Base-by-base conservation (phyloP, 2,888 invertebrate genomes). In the Phyllotreta striolata region DNA sequence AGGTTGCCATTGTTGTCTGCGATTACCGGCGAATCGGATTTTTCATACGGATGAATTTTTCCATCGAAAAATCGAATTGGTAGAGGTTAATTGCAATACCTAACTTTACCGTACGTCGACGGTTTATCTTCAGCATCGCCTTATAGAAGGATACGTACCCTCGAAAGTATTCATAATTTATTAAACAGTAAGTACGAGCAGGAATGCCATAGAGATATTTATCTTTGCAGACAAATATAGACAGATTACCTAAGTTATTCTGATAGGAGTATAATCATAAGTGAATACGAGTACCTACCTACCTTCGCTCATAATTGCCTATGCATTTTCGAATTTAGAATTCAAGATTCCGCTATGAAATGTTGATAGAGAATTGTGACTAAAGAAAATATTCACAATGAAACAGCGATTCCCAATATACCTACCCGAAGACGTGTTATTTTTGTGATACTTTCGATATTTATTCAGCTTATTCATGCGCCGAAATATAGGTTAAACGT, bases 171-270 rank as follows among this genome's bases (percentile, higher is more conserved):
- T 58, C 39, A 58, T 51, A 40, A 58, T 63, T 49, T 66, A 63
- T 62, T 62, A 51, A 49, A 35, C 37, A 47, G 46, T 52, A 60
- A 58, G 38, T 62, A 63, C 55, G 55, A 46, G 58, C 9, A 55
- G 59, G 58, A 58, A 66, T 64, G 63, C 43, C 58, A 58, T 63
- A 41, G 51, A 56, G 51, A 58, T 60, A 54, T 57, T 57, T 52
- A 61, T 66, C 63, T 63, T 55, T 54, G 37, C 58, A 55, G 64
- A 62, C 59, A 66, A 66, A 63, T 63, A 63, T 61, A 63, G 66
- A 66, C 66, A 61, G 57, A 66, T 66, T 66, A 59, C 61, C 63
- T 52, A 66, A 59, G 57, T 55, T 65, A 58, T 64, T 62, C 62
- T 41, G 51, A 55, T 51, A 54, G 56, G 41, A 61, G 61, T 61